Conservation (phyloP, 92 coral and sea anemone genomes). For the Porites lobata region DNA sequence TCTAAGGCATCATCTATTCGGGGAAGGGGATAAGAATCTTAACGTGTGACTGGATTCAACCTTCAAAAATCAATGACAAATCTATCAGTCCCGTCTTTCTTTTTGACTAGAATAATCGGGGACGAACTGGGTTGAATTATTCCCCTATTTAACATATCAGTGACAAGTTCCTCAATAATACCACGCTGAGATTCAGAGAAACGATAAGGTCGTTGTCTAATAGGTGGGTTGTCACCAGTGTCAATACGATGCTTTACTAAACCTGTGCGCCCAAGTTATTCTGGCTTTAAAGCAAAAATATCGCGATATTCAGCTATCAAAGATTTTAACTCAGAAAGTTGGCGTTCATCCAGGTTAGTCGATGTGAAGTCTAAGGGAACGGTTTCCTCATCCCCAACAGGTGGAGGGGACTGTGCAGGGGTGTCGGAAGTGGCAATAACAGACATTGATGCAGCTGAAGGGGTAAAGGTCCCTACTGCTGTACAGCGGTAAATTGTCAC, state of each 20-base stretch:
- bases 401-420: neutral
- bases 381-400: neutral
- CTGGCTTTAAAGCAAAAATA: slow-evolving; percentile 45
- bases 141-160: slow-evolving; percentile 56
- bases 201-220: slow-evolving; percentile 74
- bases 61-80: slow-evolving; percentile 65
- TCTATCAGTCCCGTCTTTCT: slow-evolving; percentile 63
- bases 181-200: slow-evolving; percentile 62
- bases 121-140: slow-evolving; percentile 74
- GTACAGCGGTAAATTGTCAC: slow-evolving; percentile 45
- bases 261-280: slow-evolving; percentile 71
- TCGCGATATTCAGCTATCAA: slow-evolving; percentile 40
- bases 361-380: slow-evolving; percentile 44
- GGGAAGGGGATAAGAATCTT: slow-evolving; percentile 56
- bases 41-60: slow-evolving; percentile 38
- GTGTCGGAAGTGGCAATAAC: neutral
- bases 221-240: slow-evolving; percentile 44
- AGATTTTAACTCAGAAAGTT: slow-evolving; percentile 22
- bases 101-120: slow-evolving; percentile 73
- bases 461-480: slow-evolving; percentile 41
- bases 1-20: slow-evolving; percentile 62
- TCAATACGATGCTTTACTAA: slow-evolving; percentile 62
- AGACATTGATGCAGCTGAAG: slow-evolving; percentile 28
- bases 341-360: slow-evolving; percentile 29
- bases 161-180: slow-evolving; percentile 46